These are phyloP conservation scores for Nephila pilipes DNA, from an alignment of 1,140 invertebrate species.

Conservation along the genomic window DNA sequence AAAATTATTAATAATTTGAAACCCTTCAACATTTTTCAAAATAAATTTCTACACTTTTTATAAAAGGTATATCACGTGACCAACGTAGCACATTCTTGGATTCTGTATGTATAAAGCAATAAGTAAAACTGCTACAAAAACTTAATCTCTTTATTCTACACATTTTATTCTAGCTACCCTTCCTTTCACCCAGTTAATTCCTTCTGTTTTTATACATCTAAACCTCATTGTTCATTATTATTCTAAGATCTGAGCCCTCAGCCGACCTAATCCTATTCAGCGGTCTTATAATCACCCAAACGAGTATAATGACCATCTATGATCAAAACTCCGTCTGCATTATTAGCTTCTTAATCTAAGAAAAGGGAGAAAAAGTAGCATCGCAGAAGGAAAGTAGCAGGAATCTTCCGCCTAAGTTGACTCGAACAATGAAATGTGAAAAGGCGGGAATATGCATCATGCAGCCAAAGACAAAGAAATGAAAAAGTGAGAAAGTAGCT, in stretches of 20 bases:
- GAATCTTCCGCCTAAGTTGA: constrained; percentile 10
- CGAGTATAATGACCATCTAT: neutral
- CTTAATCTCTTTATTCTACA: no score
- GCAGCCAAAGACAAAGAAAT: neutral
- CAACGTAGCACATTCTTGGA: no score
- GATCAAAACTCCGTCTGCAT: constrained; percentile 10
- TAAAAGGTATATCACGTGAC: no score
- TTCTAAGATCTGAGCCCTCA: neutral
- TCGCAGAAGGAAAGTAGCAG: neutral
- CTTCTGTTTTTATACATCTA: neutral
- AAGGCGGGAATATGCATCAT: constrained; percentile 22
- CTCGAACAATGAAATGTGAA: constrained; percentile 29
- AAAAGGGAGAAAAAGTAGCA: constrained; percentile 32
- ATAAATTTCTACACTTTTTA: no score
- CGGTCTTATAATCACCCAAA: neutral
- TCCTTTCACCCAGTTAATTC: neutral
- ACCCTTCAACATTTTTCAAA: no score
- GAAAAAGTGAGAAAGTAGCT: constrained; percentile 43
- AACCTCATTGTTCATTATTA: neutral
- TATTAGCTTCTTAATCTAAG: constrained; percentile 23
- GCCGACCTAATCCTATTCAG: constrained; percentile 3
- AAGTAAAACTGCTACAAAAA: no score
- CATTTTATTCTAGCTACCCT: neutral
- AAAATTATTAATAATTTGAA: no score
- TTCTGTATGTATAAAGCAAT: no score